Base-by-base conservation (phyloP, 1,140 invertebrate genomes). In the Cheumatopsyche charites region DNA sequence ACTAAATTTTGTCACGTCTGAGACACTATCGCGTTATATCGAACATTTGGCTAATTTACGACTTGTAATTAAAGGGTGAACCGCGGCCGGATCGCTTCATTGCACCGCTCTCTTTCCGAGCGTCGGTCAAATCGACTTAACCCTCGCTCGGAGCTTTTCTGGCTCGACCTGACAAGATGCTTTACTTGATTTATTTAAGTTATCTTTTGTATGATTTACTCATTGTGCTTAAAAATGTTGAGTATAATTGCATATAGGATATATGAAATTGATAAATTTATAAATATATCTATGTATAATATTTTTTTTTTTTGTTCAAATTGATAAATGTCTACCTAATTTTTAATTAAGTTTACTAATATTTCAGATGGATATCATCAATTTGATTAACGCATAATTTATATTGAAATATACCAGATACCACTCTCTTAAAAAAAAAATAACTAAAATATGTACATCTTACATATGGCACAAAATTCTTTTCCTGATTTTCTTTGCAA, bases 1-100 rank as follows among this genome's bases (percentile, higher is more conserved):
- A 74, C 72, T 76, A 76, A 76, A 76, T 76, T 74, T 74, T 74
- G 75, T 73, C 72, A 76, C 75, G 75, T 76, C 75, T 76, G 62
- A 72, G 75, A 76, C 75, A 76, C 72, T 76, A 76, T 76, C 75
- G 75, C 75, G 75, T 73, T 73, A 76, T 76, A 74, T 76, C 75
- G 75, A 76, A 72, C 75, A 73, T 76, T 76, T 73, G 49, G 70
- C 70, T 76, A 76, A 76, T 76, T 76, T 76, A 76, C 62, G 75
- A 74, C 73, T 74, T 67, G 73, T 76, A 76, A 76, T 76, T 76
- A 76, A 76, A 74, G 75, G 73, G 75, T 71, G 42, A 62, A 11
- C 62, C 41, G 49, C 7, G 69, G 49, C 49, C 23, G 61, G 41
- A 42, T 67, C 36, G 72, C 66, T 65, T 45, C 72, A 62, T 58